Percentiles rank a stretch among this genome's conserved stretches.
phyloP scores from a whole-genome alignment of 2,888 invertebrate species.

The Nomada lathburiana region DNA sequence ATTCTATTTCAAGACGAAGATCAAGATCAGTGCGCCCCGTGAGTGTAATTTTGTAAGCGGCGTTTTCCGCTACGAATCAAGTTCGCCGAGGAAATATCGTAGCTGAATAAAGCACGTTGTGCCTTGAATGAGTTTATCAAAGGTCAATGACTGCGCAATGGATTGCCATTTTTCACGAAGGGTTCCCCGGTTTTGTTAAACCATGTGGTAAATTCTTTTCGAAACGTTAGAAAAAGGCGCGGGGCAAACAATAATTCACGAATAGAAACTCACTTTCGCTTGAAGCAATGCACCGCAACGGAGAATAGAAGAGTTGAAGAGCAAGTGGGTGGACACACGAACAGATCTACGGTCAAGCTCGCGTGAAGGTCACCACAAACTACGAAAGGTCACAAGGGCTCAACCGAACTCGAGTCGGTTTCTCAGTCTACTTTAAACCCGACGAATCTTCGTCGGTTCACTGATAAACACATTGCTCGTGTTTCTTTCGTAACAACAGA shows the following conservation, averaged over 20 bases:
- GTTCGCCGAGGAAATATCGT: constrained; percentile 10
- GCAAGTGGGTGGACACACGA: constrained; percentile 24
- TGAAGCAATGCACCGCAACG: background rate
- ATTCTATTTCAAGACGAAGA: constrained; percentile 25
- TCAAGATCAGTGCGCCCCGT: constrained; percentile 15
- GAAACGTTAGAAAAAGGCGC: background rate
- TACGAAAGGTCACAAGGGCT: constrained; percentile 76
- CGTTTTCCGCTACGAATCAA: background rate
- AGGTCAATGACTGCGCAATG: constrained; percentile 59
- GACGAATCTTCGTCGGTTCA: constrained; percentile 36
- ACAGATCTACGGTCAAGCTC: constrained; percentile 47
- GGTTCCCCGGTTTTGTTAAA: constrained; percentile 27
- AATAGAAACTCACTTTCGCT: background rate
- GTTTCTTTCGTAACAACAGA: constrained; percentile 58
- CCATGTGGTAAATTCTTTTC: background rate
- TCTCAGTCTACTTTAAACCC: constrained; percentile 47
- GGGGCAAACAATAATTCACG: background rate
- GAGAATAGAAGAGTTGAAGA: constrained; percentile 2
- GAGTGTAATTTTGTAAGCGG: background rate
- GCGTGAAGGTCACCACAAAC: constrained; percentile 76
- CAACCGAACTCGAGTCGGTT: constrained; percentile 24
- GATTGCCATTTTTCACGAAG: constrained; percentile 26
- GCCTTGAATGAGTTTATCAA: constrained; percentile 25
- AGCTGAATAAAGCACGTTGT: constrained; percentile 19
- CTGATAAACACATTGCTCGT: constrained; percentile 56